Base-by-base conservation (phyloP, 2,888 invertebrate genomes). In the Acanthacorydalis orientalis region DNA sequence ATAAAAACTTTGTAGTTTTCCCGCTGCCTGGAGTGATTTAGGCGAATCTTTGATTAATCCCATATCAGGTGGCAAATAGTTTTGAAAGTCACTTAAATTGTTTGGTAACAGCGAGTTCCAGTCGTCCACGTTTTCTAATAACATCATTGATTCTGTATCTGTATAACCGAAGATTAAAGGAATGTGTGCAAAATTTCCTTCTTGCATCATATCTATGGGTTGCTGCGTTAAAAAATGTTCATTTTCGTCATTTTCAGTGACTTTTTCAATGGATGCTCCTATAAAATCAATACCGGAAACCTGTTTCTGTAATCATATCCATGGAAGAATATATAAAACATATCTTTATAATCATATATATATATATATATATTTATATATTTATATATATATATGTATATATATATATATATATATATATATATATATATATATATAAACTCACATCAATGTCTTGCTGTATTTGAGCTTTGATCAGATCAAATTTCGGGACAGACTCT, bases 131-230 rank as follows among this genome's bases (percentile, higher is more conserved):
- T 7, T n/a, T 23, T 31, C 16, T 33, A 40, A 32, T 1, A 32
- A 10, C 10, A 32, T 14, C 15, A 40, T 10, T 11, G 11, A 12
- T 33, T 46, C 46, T 7, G 14, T n/a, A n/a, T 31, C 12, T 9
- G 14, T 46, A 15, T 41, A 46, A 15, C 46, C 46, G n/a, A 16
- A 33, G 14, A 46, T 16, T 10, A 34, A 41, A 1, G 46, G 46
- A 10, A 46, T 11, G 10, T 39, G 15, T 11, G 15, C 32, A 23
- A 40, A 46, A 12, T n/a, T 33, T 11, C 32, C 32, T 12, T 34
- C 32, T 2, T 41, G 15, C 14, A 46, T 46, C 8, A 46, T 40
- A 11, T 46, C 31, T 14, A 31, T 12, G 2, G 46, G 46, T 11
- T 23, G 15, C 33, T 31, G 14, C 1, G 46, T 46, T 12, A 46